Conservation (phyloP, 2,888 invertebrate species). For the Chironomus riparius region DNA sequence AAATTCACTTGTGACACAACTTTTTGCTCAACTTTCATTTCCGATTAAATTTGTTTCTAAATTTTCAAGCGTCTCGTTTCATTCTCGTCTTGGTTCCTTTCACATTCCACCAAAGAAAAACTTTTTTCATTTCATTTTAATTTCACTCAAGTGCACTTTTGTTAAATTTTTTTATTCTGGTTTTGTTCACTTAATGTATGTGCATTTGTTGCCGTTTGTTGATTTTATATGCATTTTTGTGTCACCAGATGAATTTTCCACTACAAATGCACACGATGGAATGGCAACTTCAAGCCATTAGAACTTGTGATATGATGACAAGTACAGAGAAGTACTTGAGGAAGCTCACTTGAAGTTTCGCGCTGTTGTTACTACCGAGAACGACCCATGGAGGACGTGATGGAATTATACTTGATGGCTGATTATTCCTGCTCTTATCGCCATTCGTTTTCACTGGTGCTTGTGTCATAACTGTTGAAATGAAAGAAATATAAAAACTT, state of each 20-base stretch:
- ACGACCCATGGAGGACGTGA: slow-evolving; percentile 37
- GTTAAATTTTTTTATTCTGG: neutral
- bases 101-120: neutral
- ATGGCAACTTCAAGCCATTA: neutral
- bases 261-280: neutral
- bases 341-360: neutral
- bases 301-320: neutral
- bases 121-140: neutral
- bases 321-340: slow-evolving; percentile 1
- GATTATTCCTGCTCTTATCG: slow-evolving; percentile 37
- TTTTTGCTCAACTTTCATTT: too few species aligned
- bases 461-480: slow-evolving; percentile 12
- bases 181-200: neutral
- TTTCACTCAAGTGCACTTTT: neutral
- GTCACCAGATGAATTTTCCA: neutral
- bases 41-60: too few species aligned
- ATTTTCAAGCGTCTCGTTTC: too few species aligned
- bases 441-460: slow-evolving; percentile 9
- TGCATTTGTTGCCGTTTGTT: neutral
- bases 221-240: neutral
- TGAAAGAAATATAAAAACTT: neutral
- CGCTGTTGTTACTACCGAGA: slow-evolving; percentile 29
- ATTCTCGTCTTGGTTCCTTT: too few species aligned
- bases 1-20: too few species aligned
- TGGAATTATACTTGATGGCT: slow-evolving; percentile 35